Evolutionary conservation across 2,113 vertebrate species (phyloP).

Genomic region (Melospiza georgiana): DNA sequence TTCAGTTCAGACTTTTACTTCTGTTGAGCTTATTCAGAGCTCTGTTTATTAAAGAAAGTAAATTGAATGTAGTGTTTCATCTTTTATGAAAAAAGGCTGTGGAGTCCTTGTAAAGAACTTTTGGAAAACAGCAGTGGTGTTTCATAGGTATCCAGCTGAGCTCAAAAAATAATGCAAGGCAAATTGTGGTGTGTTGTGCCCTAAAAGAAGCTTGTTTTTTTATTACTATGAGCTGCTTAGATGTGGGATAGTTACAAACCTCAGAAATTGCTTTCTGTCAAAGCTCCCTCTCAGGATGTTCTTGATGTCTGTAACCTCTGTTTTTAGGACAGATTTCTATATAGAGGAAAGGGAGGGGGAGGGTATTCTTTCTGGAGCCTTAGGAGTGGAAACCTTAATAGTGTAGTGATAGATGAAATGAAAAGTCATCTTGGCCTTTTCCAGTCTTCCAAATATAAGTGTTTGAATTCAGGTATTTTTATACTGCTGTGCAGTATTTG

Average conservation of each 20-base stretch:
- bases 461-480: not conserved
- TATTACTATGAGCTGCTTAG: not conserved
- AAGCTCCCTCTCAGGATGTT: not conserved
- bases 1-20: not conserved
- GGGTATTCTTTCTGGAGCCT: not conserved
- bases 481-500: not conserved
- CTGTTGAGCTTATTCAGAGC: not conserved
- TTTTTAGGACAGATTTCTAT: conserved; percentile 1
- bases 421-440: conserved; percentile 11
- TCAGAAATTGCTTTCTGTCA: not conserved
- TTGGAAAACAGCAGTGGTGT: not conserved
- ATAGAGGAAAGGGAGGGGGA: not conserved
- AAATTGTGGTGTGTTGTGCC: not conserved
- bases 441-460: not conserved
- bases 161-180: not conserved
- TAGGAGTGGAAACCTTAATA: not conserved
- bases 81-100: not conserved
- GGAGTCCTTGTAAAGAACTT: not conserved
- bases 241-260: not conserved
- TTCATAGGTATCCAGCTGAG: not conserved
- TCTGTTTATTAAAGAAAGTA: not conserved
- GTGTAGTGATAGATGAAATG: not conserved
- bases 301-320: not conserved
- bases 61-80: not conserved
- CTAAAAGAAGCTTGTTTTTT: not conserved